phyloP scores from a whole-genome alignment of 2,888 invertebrate genomes.

The Leucophenga montana region DNA sequence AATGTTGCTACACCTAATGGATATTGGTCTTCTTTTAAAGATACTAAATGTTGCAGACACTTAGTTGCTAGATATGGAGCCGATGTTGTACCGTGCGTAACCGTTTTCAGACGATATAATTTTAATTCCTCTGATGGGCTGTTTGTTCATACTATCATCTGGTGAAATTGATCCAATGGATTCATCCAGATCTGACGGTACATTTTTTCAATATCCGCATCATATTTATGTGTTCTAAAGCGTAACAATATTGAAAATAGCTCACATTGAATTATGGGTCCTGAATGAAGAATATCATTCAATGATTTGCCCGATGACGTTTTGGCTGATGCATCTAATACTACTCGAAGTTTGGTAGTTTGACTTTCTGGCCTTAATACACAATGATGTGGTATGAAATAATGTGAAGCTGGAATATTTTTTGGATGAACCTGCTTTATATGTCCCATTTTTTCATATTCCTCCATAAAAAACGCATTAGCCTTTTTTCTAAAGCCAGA shows the following conservation, averaged over 20 bases:
- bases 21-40: too few relatives aligned
- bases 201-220: slow-evolving; percentile 16
- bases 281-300: neutral
- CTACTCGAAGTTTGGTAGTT: slow-evolving; percentile 11
- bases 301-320: neutral
- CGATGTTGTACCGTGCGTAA: neutral
- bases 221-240: slow-evolving; percentile 12
- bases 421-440: too few relatives aligned
- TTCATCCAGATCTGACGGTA: slow-evolving; percentile 21
- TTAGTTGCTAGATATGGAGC: too few relatives aligned
- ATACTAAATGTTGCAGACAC: too few relatives aligned
- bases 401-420: neutral
- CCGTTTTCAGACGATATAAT: slow-evolving; percentile 6
- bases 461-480: too few relatives aligned
- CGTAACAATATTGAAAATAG: slow-evolving; percentile 12
- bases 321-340: slow-evolving; percentile 18
- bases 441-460: too few relatives aligned
- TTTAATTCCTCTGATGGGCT: slow-evolving; percentile 3
- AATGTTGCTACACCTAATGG: neutral
- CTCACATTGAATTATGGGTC: slow-evolving; percentile 5
- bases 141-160: neutral
- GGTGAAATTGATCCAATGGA: slow-evolving; percentile 8
- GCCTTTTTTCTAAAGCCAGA: too few relatives aligned
- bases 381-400: slow-evolving; percentile 24
- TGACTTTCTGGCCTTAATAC: neutral